Evolutionary conservation across 2,113 vertebrate genomes (phyloP), one percentile per base, ranked within the genome.

Genomic region (Desmodus rotundus): DNA sequence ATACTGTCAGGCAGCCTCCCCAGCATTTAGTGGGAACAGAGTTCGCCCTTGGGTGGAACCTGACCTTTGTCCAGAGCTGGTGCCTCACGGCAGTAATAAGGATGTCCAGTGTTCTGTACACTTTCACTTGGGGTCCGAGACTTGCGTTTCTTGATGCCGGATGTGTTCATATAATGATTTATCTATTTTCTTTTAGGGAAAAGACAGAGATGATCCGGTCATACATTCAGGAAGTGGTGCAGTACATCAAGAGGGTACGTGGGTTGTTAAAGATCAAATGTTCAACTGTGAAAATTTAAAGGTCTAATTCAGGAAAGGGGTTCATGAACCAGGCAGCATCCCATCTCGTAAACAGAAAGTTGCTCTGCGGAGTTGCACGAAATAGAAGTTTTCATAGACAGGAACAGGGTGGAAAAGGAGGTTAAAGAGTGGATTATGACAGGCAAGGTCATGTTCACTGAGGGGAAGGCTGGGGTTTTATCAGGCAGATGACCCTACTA

Each of bases 191-290:
- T 95, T 97, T 67, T 96, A 99, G 99, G 97, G 99, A 99, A 98
- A 99, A 99, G 98, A 98, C 99, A 1, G 99, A 99, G 98, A 99
- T 99, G 98, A 99, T 99, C 98, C 99, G 99, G 47, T 99, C 99
- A 0, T 99, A 99, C 95, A 99, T 99, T 96, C 99, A 99, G 93
- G 99, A 99, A 97, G 99, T 99, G 97, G 99, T 99, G 85, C 99
- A 99, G 96, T 99, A 99, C 97, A 99, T 99, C 91, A 99, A 99
- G 98, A 98, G 99, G 99, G 99, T 99, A 98, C 41, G 99, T 87
- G 14, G 24, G 12, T 83, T 45, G 26, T 63, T 83, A 43, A 63
- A 45, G 28, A 83, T 63, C 28, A 22, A 20, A 83, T 20, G 19
- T 43, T 83, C 41, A 58, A 17, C 26, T 3, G 0, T 6, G 38